A percentile compares a stretch with the other conserved stretches of the same genome.
Evolutionary conservation across 1,140 invertebrate genomes (phyloP).

Genomic region (Drosophila chauvacae): DNA sequence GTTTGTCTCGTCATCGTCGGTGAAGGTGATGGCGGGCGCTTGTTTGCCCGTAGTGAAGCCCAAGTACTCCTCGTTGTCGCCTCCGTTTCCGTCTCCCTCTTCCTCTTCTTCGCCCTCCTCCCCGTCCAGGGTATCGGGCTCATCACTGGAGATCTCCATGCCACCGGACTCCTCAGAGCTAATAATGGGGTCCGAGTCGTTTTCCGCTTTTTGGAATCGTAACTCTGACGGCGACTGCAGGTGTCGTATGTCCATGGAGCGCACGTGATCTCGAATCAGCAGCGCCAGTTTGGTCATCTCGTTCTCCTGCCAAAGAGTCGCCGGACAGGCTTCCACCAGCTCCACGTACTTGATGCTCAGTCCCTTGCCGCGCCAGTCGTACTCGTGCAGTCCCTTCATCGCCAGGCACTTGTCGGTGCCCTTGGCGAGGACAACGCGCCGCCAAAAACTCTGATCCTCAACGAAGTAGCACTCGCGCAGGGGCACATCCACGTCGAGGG

Average conservation of each 20-base stretch:
- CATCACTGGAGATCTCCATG: slow-evolving; percentile 55
- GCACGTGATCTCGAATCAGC: slow-evolving; percentile 43
- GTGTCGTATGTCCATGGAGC: slow-evolving; percentile 53
- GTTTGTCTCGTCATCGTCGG: neutral
- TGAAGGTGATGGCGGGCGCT: neutral
- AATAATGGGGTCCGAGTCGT: slow-evolving; percentile 35
- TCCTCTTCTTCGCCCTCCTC: slow-evolving; percentile 26
- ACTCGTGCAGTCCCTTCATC: slow-evolving; percentile 48
- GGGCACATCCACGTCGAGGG: slow-evolving; percentile 61
- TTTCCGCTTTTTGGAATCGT: slow-evolving; percentile 22
- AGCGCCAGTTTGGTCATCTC: slow-evolving; percentile 58
- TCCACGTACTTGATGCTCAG: slow-evolving; percentile 74
- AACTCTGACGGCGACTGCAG: slow-evolving; percentile 56
- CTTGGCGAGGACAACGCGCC: slow-evolving; percentile 69
- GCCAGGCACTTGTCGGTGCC: slow-evolving; percentile 34
- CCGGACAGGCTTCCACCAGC: slow-evolving; percentile 65
- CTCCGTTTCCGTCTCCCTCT: neutral
- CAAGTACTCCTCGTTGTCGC: neutral
- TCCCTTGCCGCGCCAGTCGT: slow-evolving; percentile 64
- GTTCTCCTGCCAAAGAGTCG: slow-evolving; percentile 55
- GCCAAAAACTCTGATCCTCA: slow-evolving; percentile 58
- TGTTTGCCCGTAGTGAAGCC: neutral
- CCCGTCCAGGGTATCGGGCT: slow-evolving; percentile 13
- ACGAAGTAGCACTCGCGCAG: slow-evolving; percentile 66
- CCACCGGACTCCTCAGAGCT: slow-evolving; percentile 40